Percentiles rank a stretch among this genome's conserved stretches.
phyloP scores from a whole-genome alignment of 2,888 invertebrate genomes.

The Yponomeuta sedellus region DNA sequence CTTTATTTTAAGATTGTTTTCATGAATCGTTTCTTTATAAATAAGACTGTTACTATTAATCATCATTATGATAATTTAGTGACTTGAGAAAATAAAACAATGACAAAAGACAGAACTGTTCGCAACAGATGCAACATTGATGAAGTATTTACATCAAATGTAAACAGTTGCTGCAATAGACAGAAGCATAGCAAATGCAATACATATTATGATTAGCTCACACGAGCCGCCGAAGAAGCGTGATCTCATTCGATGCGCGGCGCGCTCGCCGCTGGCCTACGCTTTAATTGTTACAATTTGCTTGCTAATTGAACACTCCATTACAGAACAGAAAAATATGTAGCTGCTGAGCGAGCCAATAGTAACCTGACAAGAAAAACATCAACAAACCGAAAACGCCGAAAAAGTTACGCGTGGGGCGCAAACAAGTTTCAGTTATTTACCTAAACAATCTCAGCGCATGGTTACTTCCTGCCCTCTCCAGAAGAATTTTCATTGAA shows the following conservation, averaged over 20 bases:
- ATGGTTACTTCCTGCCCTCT: constrained; percentile 45
- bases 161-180: too few relatives aligned
- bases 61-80: too few relatives aligned
- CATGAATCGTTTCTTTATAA: too few relatives aligned
- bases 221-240: constrained; percentile 21
- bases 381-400: constrained; percentile 25
- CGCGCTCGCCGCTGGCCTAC: constrained; percentile 32
- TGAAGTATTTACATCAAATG: too few relatives aligned
- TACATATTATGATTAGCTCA: constrained; percentile 51
- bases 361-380: not conserved
- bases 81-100: too few relatives aligned
- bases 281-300: constrained; percentile 54
- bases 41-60: too few relatives aligned
- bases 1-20: too few relatives aligned
- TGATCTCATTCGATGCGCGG: constrained; percentile 50
- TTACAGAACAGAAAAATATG: constrained; percentile 6
- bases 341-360: constrained; percentile 13
- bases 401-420: constrained; percentile 36
- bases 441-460: constrained; percentile 48
- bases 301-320: constrained; percentile 33
- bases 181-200: constrained; percentile 24
- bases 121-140: too few relatives aligned
- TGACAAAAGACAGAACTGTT: too few relatives aligned
- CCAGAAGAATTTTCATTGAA: constrained; percentile 41
- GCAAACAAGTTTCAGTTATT: constrained; percentile 28